Evolutionary conservation across 2,888 invertebrate genomes (phyloP).

Genomic region (Furcula furcula): DNA sequence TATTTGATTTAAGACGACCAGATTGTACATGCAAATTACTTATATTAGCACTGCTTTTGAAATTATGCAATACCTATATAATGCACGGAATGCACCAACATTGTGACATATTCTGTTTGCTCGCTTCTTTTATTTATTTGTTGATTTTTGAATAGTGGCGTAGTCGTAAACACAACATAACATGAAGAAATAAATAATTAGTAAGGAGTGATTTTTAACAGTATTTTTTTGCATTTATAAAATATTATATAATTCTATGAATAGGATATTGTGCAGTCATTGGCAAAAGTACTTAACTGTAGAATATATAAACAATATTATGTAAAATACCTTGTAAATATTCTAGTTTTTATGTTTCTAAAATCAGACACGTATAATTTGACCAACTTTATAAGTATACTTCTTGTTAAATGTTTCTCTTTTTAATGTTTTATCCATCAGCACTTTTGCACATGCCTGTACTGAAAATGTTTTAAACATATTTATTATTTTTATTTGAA

Average conservation of each 20-base stretch:
- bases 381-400: too few species aligned
- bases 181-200: neutral
- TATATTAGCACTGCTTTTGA: constrained; percentile 76
- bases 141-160: constrained; percentile 18
- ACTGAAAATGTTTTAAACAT: too few species aligned
- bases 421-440: neutral
- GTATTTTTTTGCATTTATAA: neutral
- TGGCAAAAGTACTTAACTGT: neutral
- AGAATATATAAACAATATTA: too few species aligned
- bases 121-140: constrained; percentile 60
- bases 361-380: too few species aligned
- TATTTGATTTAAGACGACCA: constrained; percentile 15
- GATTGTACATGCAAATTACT: constrained; percentile 46
- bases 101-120: constrained; percentile 63
- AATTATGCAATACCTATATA: constrained; percentile 52
- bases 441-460: neutral
- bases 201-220: neutral
- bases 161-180: constrained; percentile 8
- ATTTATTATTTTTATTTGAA: constrained; percentile 15
- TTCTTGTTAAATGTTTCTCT: too few species aligned
- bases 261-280: constrained; percentile 3
- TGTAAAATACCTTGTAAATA: too few species aligned
- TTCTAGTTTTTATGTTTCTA: too few species aligned
- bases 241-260: neutral
- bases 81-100: constrained; percentile 71